Evolutionary conservation across 2,797 vertebrate species (phyloP).

Genomic region (Alauda arvensis): DNA sequence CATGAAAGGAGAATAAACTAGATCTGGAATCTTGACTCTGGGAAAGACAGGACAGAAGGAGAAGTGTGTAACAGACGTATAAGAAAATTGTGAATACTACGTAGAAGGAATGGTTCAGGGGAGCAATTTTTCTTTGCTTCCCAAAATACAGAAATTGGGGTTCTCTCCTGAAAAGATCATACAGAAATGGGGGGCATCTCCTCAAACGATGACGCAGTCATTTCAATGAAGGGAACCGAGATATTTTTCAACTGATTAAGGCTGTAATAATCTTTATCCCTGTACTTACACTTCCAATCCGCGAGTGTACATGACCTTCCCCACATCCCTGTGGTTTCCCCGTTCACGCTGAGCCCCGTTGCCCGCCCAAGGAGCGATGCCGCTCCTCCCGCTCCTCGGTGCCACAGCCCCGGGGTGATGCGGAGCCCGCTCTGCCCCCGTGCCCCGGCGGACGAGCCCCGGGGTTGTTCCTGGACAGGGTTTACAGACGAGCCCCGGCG

Average conservation of each 20-base stretch:
- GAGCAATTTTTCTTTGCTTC: background rate
- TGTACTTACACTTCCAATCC: background rate
- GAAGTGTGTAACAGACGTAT: accelerated
- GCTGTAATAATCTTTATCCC: background rate
- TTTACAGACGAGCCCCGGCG: background rate
- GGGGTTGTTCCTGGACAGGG: background rate
- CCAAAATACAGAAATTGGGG: background rate
- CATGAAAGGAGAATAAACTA: background rate
- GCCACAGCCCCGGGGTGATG: accelerated
- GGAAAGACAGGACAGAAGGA: background rate
- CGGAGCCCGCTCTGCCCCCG: accelerated
- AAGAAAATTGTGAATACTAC: background rate
- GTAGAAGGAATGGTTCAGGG: background rate
- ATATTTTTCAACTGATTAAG: background rate
- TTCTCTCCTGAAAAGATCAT: too few relatives aligned
- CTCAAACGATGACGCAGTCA: background rate
- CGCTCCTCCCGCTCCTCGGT: accelerated
- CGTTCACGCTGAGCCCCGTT: accelerated
- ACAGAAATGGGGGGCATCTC: background rate
- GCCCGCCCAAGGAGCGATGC: background rate
- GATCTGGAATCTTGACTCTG: background rate
- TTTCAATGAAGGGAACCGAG: accelerated
- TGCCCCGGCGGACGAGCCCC: too few relatives aligned
- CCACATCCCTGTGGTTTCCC: accelerated
- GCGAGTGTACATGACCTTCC: accelerated